Base-by-base conservation (phyloP, 35 echinoderm and acorn worm species). In the Apostichopus parvimensis region DNA sequence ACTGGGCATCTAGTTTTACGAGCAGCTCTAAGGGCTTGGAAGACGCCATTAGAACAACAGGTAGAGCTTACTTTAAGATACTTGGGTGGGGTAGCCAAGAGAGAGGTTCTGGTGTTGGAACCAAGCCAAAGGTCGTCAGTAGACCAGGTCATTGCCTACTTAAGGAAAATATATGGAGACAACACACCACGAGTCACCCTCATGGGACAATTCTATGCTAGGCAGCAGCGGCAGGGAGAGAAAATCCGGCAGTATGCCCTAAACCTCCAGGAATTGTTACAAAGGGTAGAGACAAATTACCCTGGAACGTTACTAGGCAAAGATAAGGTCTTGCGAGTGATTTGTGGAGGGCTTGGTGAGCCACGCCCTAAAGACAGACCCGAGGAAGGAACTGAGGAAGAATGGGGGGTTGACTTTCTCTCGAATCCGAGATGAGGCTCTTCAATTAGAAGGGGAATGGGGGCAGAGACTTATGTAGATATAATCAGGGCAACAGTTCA, bases 81-180 rank as follows among this genome's bases (percentile, higher is more conserved):
- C 28, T 13, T 88, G 57, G 86, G 86, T 23, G 86, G 86, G 9
- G 24, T 68, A 54, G 86, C 86, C 8, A 88, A 26, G 53, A 88
- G 64, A 15, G 64, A 88, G 64, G 64, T 88, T 7, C 23, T 88
- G 8, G 86, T 88, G 0, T 10, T 88, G 58, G 86, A 22, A 7
- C 28, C n/a, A 53, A 8, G 10, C 13, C 12, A 54, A 70, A 34
- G 28, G 28, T 34, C 28, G 28, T 34, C 28, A 34, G 28, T 34
- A 34, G 28, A 34, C 28, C 28, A 18, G 6, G 86, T 22, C 8
- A 9, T 54, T 18, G 7, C 6, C 57, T 72, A 62, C 1, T 58
- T 88, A 1, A 6, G 66, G 17, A 53, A 13, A 7, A 88, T 88
- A 9, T 70, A 88, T 72, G 64, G 86, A 3, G 86, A 88, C 24